Base-by-base conservation (phyloP, 1,140 invertebrate genomes). In the Arctopsyche grandis region DNA sequence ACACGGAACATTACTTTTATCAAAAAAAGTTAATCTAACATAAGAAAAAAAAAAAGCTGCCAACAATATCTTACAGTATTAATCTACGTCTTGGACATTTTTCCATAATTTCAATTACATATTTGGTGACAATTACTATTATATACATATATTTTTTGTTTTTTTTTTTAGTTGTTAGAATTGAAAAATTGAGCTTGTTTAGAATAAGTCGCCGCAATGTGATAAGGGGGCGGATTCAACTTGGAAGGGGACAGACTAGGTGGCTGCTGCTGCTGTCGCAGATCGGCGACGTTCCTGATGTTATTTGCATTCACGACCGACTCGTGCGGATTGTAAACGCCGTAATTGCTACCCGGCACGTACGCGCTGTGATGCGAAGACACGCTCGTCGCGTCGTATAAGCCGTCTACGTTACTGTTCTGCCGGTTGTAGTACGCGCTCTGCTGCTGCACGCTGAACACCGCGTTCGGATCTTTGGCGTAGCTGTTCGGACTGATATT, bases 181-280 rank as follows among this genome's bases (percentile, higher is more conserved):
- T 89, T 88, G 80, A 89, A 89, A 84, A 87, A 89, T 80, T 89
- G 88, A 82, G 88, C 88, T 84, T 89, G 88, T 84, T 89, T 89
- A 24, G 88, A 88, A 79, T 86, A 89, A n/a, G 88, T 87, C 44
- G 88, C 88, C 38, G 87, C 88, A 84, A 89, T 88, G 56, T 89
- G 88, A 79, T 89, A 89, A 26, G 88, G 88, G 10, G 88, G 88
- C 69, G 88, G 88, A 76, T 88, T 82, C n/a, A 85, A 14, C 84
- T 88, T 58, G 85, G 88, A 69, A 85, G 87, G 81, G 85, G 87
- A 75, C 84, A 84, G 38, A 83, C 77, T 78, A 84, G 71, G 69
- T 86, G 87, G 73, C 83, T 79, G 85, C 87, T 70, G 85, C 86
- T 73, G 85, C 83, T 19, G 84, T 83, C 76, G 84, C 79, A 74